Evolutionary conservation across 2,888 invertebrate genomes (phyloP), one percentile per base, ranked within the genome.

Genomic region (Diabrotica balteata): DNA sequence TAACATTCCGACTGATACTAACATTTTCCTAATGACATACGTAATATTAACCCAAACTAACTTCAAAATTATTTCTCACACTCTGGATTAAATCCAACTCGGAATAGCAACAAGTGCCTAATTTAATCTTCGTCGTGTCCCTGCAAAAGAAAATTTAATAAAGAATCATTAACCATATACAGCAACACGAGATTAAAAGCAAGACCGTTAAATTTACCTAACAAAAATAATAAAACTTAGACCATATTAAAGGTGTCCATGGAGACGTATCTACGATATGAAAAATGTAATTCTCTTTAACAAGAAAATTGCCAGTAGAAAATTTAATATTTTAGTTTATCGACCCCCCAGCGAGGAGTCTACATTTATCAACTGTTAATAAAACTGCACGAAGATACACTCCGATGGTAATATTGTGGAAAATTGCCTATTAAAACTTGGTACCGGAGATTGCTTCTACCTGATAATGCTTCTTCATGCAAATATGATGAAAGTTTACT

Each of bases 391-490:
- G 58, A 58, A 59, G 51, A 59, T 64, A 64, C 52, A 64, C 45
- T 50, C 51, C 46, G 32, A 64, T 52, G 58, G 64, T 58, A 64
- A 64, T 46, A 64, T 52, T 52, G 64, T 58, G 58, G 64, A 64
- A 64, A 64, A 64, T 64, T 64, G 64, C 45, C 64, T 64, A 64
- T 64, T 64, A 64, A 64, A 64, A 64, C 64, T 64, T 58, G 64
- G 64, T 64, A 50, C 58, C 64, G 51, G 64, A 51, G 49, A 58
- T 58, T 64, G 58, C 51, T 58, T 58, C 52, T 51, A 32, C 51
- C 51, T 64, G 51, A 64, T 64, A 52, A 58, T 58, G 45, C 58
- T 32, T 54, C 51, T 42, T 54, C 64, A 52, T 59, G 64, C 58
- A 64, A 64, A 64, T 64, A 64, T 64, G 58, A 64, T 64, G 64